Percentiles rank a stretch among this genome's conserved stretches.
phyloP scores from a whole-genome alignment of 2,113 vertebrate genomes.

The Stomatorhinus ivindoensis region DNA sequence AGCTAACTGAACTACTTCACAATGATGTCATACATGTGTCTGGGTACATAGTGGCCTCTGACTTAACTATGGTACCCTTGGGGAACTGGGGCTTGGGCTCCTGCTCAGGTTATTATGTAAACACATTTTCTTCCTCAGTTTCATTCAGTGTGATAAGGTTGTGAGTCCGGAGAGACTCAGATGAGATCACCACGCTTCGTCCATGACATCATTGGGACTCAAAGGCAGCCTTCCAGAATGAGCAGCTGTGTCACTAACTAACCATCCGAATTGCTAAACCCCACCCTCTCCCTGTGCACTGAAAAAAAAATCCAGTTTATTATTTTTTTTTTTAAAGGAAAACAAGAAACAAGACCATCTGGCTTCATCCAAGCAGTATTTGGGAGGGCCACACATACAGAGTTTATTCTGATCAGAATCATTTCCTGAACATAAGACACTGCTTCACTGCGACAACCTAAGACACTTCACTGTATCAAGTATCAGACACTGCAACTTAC shows the following conservation, averaged over 20 bases:
- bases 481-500: background rate
- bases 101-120: conserved; percentile 40
- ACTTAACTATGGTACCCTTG: background rate
- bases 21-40: background rate
- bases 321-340: conserved; percentile 18
- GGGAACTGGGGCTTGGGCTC: conserved; percentile 14
- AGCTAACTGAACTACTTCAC: background rate
- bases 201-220: conserved; percentile 37
- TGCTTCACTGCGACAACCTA: background rate
- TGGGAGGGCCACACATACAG: background rate
- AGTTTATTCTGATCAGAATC: background rate
- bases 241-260: conserved; percentile 27
- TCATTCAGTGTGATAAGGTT: conserved; percentile 40
- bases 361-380: background rate
- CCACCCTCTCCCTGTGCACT: background rate
- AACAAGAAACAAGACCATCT: conserved; percentile 9
- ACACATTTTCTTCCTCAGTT: conserved; percentile 39
- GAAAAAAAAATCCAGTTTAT: background rate
- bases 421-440: background rate
- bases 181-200: conserved; percentile 40
- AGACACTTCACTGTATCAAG: background rate
- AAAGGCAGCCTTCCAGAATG: conserved; percentile 17
- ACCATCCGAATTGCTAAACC: conserved; percentile 12
- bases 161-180: conserved; percentile 37
- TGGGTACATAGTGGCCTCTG: background rate